These are phyloP conservation scores for Microctonus brassicae DNA, from an alignment of 2,888 invertebrate genomes.

Conservation along the genomic window DNA sequence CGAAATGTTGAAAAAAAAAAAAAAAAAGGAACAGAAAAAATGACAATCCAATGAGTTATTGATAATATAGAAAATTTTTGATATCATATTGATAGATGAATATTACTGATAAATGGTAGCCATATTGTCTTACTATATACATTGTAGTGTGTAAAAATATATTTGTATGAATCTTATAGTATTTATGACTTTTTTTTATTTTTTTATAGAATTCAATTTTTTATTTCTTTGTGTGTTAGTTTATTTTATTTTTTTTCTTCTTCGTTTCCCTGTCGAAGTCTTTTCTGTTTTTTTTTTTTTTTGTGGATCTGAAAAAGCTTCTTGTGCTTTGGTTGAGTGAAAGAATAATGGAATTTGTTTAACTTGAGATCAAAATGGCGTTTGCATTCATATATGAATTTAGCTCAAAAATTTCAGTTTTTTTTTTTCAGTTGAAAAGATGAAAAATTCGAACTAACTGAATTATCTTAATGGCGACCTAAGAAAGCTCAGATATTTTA, in stretches of 20 bases:
- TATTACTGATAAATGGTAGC: background rate
- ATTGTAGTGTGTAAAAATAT: too few relatives aligned
- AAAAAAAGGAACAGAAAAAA: too few relatives aligned
- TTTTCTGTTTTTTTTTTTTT: background rate
- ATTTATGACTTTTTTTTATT: background rate
- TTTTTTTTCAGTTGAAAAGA: too few relatives aligned
- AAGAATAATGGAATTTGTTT: background rate
- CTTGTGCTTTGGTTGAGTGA: background rate
- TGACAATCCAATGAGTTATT: background rate
- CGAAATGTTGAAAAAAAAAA: background rate
- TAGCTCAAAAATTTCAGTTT: too few relatives aligned
- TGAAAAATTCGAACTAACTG: too few relatives aligned
- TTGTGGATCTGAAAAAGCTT: background rate
- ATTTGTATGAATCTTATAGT: too few relatives aligned
- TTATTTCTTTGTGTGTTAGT: background rate
- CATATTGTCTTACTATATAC: too few relatives aligned
- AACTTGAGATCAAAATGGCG: background rate
- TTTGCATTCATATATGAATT: background rate
- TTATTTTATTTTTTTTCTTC: too few relatives aligned
- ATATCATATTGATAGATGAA: background rate
- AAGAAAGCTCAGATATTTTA: too few relatives aligned
- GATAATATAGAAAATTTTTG: constrained; percentile 5
- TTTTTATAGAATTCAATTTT: background rate
- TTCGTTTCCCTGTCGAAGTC: background rate
- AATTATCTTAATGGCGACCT: too few relatives aligned